Evolutionary conservation across 1,140 invertebrate species (phyloP).

Genomic region (Sycobia sp.): DNA sequence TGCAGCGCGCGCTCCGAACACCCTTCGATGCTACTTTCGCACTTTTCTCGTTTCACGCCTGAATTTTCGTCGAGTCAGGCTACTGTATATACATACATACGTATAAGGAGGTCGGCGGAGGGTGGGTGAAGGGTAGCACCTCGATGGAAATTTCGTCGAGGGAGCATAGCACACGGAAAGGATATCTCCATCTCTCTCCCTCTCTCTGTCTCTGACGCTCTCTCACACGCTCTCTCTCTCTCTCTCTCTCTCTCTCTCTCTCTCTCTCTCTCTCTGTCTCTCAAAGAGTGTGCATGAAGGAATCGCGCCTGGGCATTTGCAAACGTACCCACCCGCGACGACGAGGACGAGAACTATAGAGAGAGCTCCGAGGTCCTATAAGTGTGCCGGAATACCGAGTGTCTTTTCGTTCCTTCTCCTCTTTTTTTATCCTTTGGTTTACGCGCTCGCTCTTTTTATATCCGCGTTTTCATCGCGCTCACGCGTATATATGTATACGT

Average conservation of each 20-base stretch:
- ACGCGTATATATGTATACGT: too few relatives aligned
- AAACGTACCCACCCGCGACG: neutral
- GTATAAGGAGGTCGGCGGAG: conserved; percentile 5
- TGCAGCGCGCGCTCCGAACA: too few relatives aligned
- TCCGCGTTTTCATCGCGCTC: conserved; percentile 2
- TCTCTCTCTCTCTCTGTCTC: conserved; percentile 19
- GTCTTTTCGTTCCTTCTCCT: neutral
- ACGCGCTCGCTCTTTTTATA: too few relatives aligned
- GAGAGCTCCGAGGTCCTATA: too few relatives aligned
- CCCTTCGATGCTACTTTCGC: conserved; percentile 36
- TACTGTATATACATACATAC: too few relatives aligned
- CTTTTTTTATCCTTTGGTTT: neutral
- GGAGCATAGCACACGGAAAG: neutral
- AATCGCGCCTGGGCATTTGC: conserved; percentile 30
- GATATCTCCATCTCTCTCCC: too few relatives aligned
- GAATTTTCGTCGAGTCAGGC: conserved; percentile 27
- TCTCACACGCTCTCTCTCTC: too few relatives aligned
- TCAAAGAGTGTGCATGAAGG: conserved; percentile 23
- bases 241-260: neutral
- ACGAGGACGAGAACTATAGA: too few relatives aligned
- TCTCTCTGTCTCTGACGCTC: too few relatives aligned
- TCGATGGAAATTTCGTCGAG: conserved; percentile 10
- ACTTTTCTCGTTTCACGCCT: conserved; percentile 41
- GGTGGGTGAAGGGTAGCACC: neutral
- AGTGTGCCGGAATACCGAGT: neutral